Percentiles rank a stretch among this genome's conserved stretches.
Evolutionary conservation across 2,113 vertebrate genomes (phyloP).

Genomic region (Tupaia tana): DNA sequence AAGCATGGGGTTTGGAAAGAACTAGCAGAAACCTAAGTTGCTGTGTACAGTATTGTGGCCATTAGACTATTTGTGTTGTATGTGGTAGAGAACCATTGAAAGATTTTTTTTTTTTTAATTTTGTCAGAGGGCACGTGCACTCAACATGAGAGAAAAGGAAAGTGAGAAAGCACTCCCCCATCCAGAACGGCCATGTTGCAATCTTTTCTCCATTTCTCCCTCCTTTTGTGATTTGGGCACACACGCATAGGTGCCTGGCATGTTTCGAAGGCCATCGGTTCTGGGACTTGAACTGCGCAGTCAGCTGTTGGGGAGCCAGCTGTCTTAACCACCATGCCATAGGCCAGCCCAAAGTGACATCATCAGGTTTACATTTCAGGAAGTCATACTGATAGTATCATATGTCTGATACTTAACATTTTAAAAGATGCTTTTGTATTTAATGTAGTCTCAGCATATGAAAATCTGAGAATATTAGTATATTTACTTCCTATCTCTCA

Average conservation of each 20-base stretch:
- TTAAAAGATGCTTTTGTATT: conserved; percentile 51
- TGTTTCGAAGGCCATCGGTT: no score
- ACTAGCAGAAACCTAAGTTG: background rate
- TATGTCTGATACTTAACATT: background rate
- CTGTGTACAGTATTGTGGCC: background rate
- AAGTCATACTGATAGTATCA: background rate
- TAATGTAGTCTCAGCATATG: conserved; percentile 12
- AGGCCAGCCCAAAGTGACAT: background rate
- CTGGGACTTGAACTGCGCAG: no score
- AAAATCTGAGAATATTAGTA: background rate
- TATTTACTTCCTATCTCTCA: background rate
- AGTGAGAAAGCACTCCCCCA: no score
- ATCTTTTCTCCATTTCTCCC: no score
- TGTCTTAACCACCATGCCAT: no score
- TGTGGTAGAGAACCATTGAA: background rate
- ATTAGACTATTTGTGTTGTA: background rate
- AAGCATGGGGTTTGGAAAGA: background rate
- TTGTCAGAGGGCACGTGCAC: no score
- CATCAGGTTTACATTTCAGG: conserved; percentile 15
- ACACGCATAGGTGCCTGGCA: no score
- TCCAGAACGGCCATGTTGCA: no score
- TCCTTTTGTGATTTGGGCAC: no score
- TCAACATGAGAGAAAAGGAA: no score
- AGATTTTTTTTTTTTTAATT: background rate
- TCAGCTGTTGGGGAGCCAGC: no score